Conservation (phyloP, 2,888 invertebrate genomes). For the Mesochorus sp. region DNA sequence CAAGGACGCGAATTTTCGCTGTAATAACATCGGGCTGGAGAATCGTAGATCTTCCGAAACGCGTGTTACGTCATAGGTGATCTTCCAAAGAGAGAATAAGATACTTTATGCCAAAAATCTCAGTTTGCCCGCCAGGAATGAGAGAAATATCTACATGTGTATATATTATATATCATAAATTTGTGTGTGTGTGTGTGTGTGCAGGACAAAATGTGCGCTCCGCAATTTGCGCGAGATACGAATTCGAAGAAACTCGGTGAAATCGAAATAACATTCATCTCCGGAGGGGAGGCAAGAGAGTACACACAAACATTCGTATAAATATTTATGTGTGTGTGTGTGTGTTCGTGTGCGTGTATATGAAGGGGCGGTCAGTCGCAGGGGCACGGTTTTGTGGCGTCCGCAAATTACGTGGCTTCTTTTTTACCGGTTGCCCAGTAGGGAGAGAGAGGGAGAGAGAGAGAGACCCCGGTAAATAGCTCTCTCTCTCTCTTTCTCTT, state of each 20-base stretch:
- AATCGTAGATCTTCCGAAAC: too few relatives aligned
- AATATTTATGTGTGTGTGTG: not conserved
- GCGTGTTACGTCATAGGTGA: too few relatives aligned
- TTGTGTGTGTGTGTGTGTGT: too few relatives aligned
- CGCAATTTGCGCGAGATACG: conserved; percentile 51
- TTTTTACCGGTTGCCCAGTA: conserved; percentile 61
- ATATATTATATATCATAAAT: too few relatives aligned
- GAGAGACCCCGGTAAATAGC: conserved; percentile 43
- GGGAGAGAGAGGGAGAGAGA: conserved; percentile 12
- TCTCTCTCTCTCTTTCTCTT: conserved; percentile 60
- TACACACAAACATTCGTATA: not conserved
- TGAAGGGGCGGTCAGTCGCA: conserved; percentile 45
- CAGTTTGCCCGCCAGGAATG: too few relatives aligned
- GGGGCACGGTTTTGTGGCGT: conserved; percentile 55
- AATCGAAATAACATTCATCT: conserved; percentile 60
- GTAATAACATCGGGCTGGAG: conserved; percentile 73
- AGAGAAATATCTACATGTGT: too few relatives aligned
- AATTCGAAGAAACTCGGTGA: conserved; percentile 61
- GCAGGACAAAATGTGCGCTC: conserved; percentile 4
- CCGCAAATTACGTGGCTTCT: conserved; percentile 63
- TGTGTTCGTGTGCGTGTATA: not conserved
- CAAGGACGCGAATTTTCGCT: conserved; percentile 71
- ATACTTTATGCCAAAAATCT: too few relatives aligned
- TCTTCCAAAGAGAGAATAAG: too few relatives aligned
- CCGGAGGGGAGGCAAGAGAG: conserved; percentile 11